phyloP scores from a whole-genome alignment of 2,113 vertebrate species.

The Hydrolagus affinis region DNA sequence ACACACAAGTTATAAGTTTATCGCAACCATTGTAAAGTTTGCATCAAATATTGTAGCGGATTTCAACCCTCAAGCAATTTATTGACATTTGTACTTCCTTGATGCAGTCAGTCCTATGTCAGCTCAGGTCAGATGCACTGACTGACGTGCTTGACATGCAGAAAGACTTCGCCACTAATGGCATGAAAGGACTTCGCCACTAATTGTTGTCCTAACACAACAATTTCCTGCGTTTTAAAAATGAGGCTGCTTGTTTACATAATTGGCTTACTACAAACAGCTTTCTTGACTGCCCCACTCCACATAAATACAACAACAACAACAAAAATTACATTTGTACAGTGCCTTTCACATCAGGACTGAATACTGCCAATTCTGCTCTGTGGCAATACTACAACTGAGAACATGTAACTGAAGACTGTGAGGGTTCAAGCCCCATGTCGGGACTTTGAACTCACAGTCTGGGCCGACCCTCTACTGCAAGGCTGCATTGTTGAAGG shows the following conservation, averaged over 20 bases:
- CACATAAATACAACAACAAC: too few species aligned
- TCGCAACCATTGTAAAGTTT: neutral
- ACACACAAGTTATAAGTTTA: neutral
- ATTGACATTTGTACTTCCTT: neutral
- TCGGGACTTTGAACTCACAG: too few species aligned
- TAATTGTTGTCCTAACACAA: neutral
- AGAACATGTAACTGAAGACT: neutral
- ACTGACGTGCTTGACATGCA: neutral
- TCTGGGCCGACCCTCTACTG: too few species aligned
- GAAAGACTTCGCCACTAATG: too few species aligned
- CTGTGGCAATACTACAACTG: neutral
- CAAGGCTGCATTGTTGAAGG: too few species aligned
- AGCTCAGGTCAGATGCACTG: neutral
- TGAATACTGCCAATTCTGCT: neutral
- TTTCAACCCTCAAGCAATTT: slow-evolving; percentile 6
- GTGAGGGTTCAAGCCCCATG: too few species aligned
- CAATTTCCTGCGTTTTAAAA: neutral
- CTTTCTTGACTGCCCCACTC: neutral
- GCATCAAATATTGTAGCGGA: neutral
- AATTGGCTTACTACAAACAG: neutral
- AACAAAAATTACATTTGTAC: too few species aligned
- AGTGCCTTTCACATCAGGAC: too few species aligned
- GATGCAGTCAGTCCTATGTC: neutral
- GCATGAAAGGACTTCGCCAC: too few species aligned
- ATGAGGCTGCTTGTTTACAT: neutral